A percentile compares a stretch with the other conserved stretches of the same genome.
Evolutionary conservation across 2,888 invertebrate species (phyloP).

Genomic region (Sipha maydis): DNA sequence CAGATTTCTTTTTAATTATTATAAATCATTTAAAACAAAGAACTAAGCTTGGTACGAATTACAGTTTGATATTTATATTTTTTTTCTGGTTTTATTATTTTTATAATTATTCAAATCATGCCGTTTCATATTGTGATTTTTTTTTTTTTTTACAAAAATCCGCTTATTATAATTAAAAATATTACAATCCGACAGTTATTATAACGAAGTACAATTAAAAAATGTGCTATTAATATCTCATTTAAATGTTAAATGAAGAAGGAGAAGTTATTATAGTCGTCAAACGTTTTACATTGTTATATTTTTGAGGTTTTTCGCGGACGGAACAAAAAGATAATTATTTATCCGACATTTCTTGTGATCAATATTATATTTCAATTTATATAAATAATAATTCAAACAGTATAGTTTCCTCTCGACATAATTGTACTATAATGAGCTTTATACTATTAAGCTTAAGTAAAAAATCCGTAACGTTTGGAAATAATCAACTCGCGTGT

Average conservation of each 20-base stretch:
- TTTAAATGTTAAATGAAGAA: neutral
- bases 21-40: neutral
- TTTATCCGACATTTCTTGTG: neutral
- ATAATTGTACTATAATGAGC: constrained; percentile 24
- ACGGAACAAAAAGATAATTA: constrained; percentile 17
- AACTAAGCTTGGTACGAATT: neutral
- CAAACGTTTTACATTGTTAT: neutral
- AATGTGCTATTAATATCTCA: constrained; percentile 41
- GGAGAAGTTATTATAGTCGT: neutral
- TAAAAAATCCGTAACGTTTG: neutral
- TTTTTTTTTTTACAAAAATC: neutral
- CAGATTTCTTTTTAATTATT: neutral
- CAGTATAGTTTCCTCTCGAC: neutral
- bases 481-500: neutral
- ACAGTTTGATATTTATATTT: constrained; percentile 5
- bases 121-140: neutral
- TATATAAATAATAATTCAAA: constrained; percentile 5
- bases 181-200: constrained; percentile 28
- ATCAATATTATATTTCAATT: constrained; percentile 22
- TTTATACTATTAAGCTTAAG: neutral
- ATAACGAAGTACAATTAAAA: constrained; percentile 24
- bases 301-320: neutral
- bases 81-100: neutral
- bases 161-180: neutral
- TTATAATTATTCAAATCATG: constrained; percentile 22